Evolutionary conservation across 2,888 invertebrate species (phyloP), one percentile per base, ranked within the genome.

Genomic region (Oscheius myriophilus): DNA sequence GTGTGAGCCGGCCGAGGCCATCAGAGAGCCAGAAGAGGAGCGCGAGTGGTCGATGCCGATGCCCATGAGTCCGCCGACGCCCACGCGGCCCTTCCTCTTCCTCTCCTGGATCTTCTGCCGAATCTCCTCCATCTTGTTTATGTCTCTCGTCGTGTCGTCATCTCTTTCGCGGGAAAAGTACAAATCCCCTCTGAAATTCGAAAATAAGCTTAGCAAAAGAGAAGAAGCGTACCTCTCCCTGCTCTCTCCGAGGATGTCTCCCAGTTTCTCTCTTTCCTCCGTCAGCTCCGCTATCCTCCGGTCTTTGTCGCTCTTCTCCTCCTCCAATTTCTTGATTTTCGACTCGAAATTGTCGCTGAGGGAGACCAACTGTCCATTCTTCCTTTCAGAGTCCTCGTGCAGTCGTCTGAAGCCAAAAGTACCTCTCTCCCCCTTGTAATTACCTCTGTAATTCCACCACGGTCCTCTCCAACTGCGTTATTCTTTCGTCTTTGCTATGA

Each of bases 51-150:
- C 63, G 11, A 18, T n/a, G 16, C 21, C 54, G n/a, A 67, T 58
- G 12, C 51, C 39, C 54, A 58, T 43, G 7, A 59, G 71, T 71
- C 78, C 75, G 53, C 75, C 78, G n/a, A 67, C 69, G 39, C 69
- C 75, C 39, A 78, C 21, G 41, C 78, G 62, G n/a, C 78, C 76
- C 65, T 76, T 78, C 62, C 75, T 74, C 64, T 69, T 76, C 41
- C 81, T 73, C 53, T 83, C 84, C 49, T 82, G 82, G 25, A 84
- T 81, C 65, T 74, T 80, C 62, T 82, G 82, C n/a, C 80, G 63
- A 52, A 84, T 74, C 57, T 82, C 81, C 66, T 83, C 83, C 83
- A 84, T 82, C 25, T 70, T 52, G 69, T 73, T 72, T 49, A 77
- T 39, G 41, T 69, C 71, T 23, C 69, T 46, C 2, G 33, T 33